Conservation (phyloP, 2,888 invertebrate species). For the Protodeltote pygarga region DNA sequence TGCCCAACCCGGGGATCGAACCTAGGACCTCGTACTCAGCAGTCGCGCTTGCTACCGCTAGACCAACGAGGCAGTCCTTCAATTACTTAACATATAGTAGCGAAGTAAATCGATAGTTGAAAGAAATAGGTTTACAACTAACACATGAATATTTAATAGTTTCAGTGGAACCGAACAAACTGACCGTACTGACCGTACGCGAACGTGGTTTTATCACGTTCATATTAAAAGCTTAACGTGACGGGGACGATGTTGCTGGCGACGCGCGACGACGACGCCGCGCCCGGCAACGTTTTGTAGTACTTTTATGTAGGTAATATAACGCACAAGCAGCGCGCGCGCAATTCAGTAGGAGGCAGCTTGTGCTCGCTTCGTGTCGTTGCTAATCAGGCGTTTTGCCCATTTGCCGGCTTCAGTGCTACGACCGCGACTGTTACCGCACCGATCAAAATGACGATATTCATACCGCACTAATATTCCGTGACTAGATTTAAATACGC, state of each 20-base stretch:
- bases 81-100: no score
- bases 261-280: slow-evolving; percentile 15
- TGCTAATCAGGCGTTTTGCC: slow-evolving; percentile 68
- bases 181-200: not conserved
- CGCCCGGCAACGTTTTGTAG: slow-evolving; percentile 29
- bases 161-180: slow-evolving; percentile 11
- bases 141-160: slow-evolving; percentile 31
- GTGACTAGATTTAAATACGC: slow-evolving; percentile 49
- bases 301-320: slow-evolving; percentile 44
- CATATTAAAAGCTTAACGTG: slow-evolving; percentile 30
- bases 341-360: slow-evolving; percentile 76
- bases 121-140: slow-evolving; percentile 13
- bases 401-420: slow-evolving; percentile 64
- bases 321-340: slow-evolving; percentile 60
- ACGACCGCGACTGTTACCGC: slow-evolving; percentile 57
- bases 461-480: slow-evolving; percentile 56
- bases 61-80: no score
- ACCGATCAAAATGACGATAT: slow-evolving; percentile 65
- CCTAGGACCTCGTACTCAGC: no score
- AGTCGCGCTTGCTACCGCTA: no score
- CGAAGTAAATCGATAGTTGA: slow-evolving; percentile 4
- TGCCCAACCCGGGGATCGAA: no score
- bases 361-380: slow-evolving; percentile 72
- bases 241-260: slow-evolving; percentile 15
- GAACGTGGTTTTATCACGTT: slow-evolving; percentile 13